phyloP scores from a whole-genome alignment of 2,797 vertebrate species.

The Acipenser transmontanus region DNA sequence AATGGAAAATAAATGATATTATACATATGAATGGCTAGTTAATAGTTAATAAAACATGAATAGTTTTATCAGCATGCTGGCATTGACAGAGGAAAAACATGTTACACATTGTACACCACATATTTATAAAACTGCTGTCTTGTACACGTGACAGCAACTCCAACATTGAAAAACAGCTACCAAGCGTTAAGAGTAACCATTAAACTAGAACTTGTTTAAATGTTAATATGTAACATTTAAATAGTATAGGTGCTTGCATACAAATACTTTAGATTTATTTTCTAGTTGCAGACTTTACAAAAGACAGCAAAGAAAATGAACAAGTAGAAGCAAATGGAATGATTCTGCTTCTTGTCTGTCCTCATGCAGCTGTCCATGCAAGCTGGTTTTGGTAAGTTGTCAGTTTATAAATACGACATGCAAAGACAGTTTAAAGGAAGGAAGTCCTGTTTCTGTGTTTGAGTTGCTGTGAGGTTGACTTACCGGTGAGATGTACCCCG shows the following conservation, averaged over 20 bases:
- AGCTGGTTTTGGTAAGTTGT: conserved; percentile 41
- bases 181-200: conserved; percentile 16
- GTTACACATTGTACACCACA: conserved; percentile 7
- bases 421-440: conserved; percentile 58
- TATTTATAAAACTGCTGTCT: conserved; percentile 16
- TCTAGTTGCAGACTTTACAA: conserved; percentile 5
- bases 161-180: conserved; percentile 13
- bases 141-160: conserved; percentile 26
- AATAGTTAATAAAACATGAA: conserved; percentile 50
- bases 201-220: conserved; percentile 2
- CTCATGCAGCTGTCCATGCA: conserved; percentile 74
- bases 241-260: conserved; percentile 31
- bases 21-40: conserved; percentile 24
- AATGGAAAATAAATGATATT: too few species aligned
- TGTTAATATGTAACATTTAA: conserved; percentile 29
- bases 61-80: conserved; percentile 50
- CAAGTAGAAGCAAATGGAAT: conserved; percentile 39
- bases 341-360: conserved; percentile 31
- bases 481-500: conserved; percentile 55
- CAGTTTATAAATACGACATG: conserved; percentile 56
- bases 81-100: conserved; percentile 32
- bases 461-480: conserved; percentile 19
- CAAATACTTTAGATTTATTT: conserved; percentile 24
- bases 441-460: conserved; percentile 21
- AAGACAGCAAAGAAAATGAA: conserved; percentile 38